A percentile compares a stretch with the other conserved stretches of the same genome.
These are phyloP conservation scores for Artemia franciscana DNA, from an alignment of 1,140 invertebrate species.

Conservation along the genomic window DNA sequence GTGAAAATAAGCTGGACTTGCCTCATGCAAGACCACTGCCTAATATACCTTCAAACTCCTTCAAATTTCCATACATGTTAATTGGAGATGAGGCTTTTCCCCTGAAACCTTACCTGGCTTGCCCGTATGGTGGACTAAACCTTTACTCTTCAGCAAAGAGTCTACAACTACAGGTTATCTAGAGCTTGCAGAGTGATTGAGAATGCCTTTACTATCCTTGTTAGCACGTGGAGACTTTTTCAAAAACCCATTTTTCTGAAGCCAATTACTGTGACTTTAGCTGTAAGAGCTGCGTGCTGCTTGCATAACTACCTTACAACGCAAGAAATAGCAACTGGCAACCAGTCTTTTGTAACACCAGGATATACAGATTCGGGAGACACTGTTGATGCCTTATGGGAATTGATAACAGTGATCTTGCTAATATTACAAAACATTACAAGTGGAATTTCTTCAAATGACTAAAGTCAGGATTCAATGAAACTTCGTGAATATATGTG, in stretches of 20 bases:
- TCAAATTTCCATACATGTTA: conserved; percentile 16
- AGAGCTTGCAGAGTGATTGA: conserved; percentile 5
- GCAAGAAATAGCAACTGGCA: not conserved
- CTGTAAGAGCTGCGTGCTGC: too few relatives aligned
- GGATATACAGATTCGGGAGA: too few relatives aligned
- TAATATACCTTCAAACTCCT: conserved; percentile 12
- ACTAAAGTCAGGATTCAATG: not conserved
- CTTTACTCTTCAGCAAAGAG: conserved; percentile 11
- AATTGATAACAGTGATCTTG: not conserved
- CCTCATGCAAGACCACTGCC: conserved; percentile 13
- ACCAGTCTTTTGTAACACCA: too few relatives aligned
- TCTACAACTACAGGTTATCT: conserved; percentile 14
- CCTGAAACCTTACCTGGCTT: conserved; percentile 20
- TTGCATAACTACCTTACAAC: not conserved
- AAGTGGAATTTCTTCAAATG: not conserved
- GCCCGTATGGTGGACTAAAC: conserved; percentile 19
- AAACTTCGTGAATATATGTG: not conserved
- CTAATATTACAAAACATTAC: not conserved
- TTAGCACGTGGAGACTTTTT: conserved; percentile 4
- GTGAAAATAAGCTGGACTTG: conserved; percentile 10
- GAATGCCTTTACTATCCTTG: conserved; percentile 7
- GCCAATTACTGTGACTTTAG: too few relatives aligned
- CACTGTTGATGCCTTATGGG: not conserved
- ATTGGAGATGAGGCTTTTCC: conserved; percentile 24
- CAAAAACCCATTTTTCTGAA: conserved; percentile 1